phyloP scores from a whole-genome alignment of 2,113 vertebrate species.

The Crocuta crocuta region DNA sequence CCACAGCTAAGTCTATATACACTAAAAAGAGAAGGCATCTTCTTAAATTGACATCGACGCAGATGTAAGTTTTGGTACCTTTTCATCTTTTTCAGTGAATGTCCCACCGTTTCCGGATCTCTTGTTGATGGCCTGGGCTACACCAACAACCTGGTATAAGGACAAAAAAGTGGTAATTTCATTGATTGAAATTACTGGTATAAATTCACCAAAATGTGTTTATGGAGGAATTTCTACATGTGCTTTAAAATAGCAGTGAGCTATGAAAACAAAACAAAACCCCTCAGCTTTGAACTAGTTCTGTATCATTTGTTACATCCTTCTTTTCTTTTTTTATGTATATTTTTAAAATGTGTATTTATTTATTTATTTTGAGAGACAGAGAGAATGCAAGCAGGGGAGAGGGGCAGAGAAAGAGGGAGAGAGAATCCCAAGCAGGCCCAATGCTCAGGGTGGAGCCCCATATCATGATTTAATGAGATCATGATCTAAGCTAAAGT shows the following conservation, averaged over 20 bases:
- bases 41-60: background rate
- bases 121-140: conserved; percentile 99
- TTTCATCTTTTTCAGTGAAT: conserved; percentile 98
- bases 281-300: background rate
- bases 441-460: no score
- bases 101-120: conserved; percentile 92
- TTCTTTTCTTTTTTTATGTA: no score
- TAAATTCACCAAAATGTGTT: background rate
- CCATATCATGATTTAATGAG: no score
- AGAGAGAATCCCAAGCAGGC: no score
- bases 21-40: background rate
- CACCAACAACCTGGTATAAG: conserved; percentile 94
- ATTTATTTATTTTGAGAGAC: no score
- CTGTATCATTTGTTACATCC: no score
- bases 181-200: background rate
- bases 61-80: conserved; percentile 86
- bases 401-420: no score
- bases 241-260: background rate
- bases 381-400: no score
- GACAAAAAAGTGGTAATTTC: background rate
- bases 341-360: no score
- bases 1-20: background rate
- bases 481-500: no score
- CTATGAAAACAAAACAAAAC: background rate
- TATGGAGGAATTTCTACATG: background rate